Conservation (phyloP, 1,140 invertebrate species). For the Caenorhabditis elegans region WBcel235 BX284606.5:11401001-11401500, state of each 20-base stretch:
- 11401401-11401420: background rate
- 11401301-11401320: background rate
- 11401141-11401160: no score
- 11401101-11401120: no score
- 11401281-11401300: conserved; percentile 15
- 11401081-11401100: background rate
- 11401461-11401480: conserved; percentile 19
- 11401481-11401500: conserved; percentile 4
- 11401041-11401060: background rate
- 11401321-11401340: background rate
- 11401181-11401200: background rate
- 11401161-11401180: no score
- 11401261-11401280: conserved; percentile 1
- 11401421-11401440: background rate
- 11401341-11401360: background rate
- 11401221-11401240: background rate
- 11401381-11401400: background rate
- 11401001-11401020: background rate
- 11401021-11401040: background rate
- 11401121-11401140: no score
- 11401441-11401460: conserved; percentile 19
- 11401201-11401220: conserved; percentile 25
- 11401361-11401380: background rate
- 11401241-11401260: conserved; percentile 19
- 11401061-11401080: background rate